Evolutionary conservation across 2,113 vertebrate genomes (phyloP).

Genomic region (Xiphophorus maculatus): DNA sequence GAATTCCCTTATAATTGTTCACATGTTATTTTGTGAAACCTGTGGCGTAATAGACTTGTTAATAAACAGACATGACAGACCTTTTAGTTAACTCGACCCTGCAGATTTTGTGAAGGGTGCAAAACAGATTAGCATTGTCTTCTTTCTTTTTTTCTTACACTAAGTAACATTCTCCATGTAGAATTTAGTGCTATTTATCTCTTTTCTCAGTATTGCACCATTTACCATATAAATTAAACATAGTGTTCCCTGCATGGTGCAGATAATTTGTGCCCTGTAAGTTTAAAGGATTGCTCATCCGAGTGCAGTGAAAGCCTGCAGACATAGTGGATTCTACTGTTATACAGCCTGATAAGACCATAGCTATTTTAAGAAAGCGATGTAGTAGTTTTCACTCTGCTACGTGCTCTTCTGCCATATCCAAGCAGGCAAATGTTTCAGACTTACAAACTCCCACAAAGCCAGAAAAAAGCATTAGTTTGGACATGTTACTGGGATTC

Average conservation of each 20-base stretch:
- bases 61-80: slow-evolving; percentile 35
- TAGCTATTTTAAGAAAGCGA: slow-evolving; percentile 50
- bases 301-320: slow-evolving; percentile 19
- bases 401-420: slow-evolving; percentile 21
- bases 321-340: slow-evolving; percentile 30
- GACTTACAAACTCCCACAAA: slow-evolving; percentile 3
- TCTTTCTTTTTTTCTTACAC: neutral
- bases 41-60: slow-evolving; percentile 10
- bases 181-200: too few species aligned
- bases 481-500: neutral
- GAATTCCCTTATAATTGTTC: neutral
- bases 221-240: neutral
- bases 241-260: neutral
- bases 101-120: neutral
- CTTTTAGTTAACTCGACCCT: slow-evolving; percentile 23
- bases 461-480: neutral
- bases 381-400: slow-evolving; percentile 23
- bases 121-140: neutral
- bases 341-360: slow-evolving; percentile 43
- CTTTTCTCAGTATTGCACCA: too few species aligned
- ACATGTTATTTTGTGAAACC: neutral
- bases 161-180: too few species aligned
- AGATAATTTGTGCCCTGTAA: neutral
- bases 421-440: slow-evolving; percentile 58
- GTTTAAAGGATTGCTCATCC: slow-evolving; percentile 15